phyloP scores from a whole-genome alignment of 2,113 vertebrate species.

The Baryphthengus martii region DNA sequence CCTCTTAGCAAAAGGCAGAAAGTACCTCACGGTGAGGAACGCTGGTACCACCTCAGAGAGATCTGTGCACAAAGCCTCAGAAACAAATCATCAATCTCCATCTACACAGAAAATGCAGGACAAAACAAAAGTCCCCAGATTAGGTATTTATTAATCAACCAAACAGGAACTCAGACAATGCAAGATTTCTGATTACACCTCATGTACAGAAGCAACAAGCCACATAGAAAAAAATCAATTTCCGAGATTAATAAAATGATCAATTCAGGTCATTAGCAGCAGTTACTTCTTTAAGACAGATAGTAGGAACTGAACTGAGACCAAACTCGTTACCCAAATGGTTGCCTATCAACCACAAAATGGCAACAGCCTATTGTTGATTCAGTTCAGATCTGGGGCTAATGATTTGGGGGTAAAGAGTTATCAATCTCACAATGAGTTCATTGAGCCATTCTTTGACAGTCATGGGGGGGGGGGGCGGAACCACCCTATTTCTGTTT shows the following conservation, averaged over 20 bases:
- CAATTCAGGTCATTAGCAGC: slow-evolving; percentile 18
- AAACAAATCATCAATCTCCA: not conserved
- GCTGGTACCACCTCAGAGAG: not conserved
- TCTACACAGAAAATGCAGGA: not conserved
- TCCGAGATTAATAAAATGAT: slow-evolving; percentile 12
- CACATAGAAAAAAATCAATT: slow-evolving; percentile 17
- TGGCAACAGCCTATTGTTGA: slow-evolving; percentile 3
- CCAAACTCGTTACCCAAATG: slow-evolving; percentile 23
- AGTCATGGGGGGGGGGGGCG: rapidly evolving
- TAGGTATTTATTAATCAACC: not conserved
- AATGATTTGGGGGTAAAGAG: not conserved
- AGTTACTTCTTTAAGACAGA: slow-evolving; percentile 26
- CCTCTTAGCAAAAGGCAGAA: not conserved
- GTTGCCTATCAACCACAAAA: slow-evolving; percentile 19
- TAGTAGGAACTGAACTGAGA: slow-evolving; percentile 16
- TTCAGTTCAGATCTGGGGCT: not conserved
- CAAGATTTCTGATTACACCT: not conserved
- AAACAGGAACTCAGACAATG: not conserved
- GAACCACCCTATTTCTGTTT: not conserved
- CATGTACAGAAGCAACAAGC: slow-evolving; percentile 6
- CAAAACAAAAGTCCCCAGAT: not conserved
- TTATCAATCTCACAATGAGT: not conserved
- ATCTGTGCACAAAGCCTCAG: not conserved
- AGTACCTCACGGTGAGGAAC: not conserved
- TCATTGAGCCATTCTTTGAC: not conserved